These are phyloP conservation scores for Notarius quadriscutis DNA, from an alignment of 2,113 vertebrate species.

Conservation along the genomic window DNA sequence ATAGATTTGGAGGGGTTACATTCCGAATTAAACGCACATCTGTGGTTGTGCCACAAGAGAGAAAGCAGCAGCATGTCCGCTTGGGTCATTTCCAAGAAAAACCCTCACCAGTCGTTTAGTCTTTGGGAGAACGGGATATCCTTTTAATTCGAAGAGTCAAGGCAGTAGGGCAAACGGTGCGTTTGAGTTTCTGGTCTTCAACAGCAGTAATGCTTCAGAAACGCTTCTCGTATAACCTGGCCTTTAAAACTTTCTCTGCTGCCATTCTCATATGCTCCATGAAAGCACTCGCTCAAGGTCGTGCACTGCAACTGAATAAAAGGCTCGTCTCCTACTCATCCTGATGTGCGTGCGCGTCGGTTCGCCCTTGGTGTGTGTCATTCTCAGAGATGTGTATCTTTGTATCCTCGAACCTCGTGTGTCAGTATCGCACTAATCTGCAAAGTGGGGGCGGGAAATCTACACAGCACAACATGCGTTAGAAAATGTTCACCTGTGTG, in stretches of 20 bases:
- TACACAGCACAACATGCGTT: neutral
- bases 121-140: too few species aligned
- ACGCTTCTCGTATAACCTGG: neutral
- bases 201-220: neutral
- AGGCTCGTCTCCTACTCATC: constrained; percentile 15
- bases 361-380: neutral
- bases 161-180: neutral
- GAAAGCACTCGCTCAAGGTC: constrained; percentile 18
- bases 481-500: neutral
- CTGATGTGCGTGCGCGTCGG: neutral
- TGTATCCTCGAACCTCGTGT: neutral
- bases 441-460: neutral
- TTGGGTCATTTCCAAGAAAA: too few species aligned
- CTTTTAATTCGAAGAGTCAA: too few species aligned
- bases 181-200: neutral
- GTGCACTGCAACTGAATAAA: neutral
- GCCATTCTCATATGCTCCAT: neutral
- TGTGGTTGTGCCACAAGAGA: neutral
- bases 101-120: too few species aligned
- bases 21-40: neutral
- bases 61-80: neutral
- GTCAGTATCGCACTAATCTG: neutral
- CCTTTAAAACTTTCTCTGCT: neutral
- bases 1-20: too few species aligned
- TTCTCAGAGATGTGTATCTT: neutral